phyloP scores from a whole-genome alignment of 2,888 invertebrate species.

The Cremastobaeus sp. region DNA sequence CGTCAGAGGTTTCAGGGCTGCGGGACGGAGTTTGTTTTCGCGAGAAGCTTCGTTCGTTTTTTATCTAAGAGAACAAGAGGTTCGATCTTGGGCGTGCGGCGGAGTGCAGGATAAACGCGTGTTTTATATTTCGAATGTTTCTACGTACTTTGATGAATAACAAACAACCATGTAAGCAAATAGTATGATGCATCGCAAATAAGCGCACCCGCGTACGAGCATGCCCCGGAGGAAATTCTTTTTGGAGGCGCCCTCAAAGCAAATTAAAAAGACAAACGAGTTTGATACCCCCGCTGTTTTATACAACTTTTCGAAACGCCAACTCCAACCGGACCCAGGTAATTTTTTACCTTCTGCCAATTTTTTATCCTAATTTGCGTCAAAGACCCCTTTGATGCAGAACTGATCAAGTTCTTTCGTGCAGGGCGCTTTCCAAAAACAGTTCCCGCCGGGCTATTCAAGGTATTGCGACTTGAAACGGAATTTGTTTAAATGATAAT shows the following conservation, averaged over 20 bases:
- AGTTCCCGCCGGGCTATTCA: no score
- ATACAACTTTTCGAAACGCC: no score
- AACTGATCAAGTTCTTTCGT: no score
- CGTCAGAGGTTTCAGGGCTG: slow-evolving; percentile 15
- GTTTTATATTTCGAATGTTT: slow-evolving; percentile 53
- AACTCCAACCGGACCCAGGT: no score
- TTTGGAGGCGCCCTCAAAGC: not conserved
- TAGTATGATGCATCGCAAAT: slow-evolving; percentile 3
- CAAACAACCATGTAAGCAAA: slow-evolving; percentile 14
- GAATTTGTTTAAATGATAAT: no score
- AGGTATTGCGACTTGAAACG: no score
- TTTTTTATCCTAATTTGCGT: no score
- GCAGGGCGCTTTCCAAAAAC: no score
- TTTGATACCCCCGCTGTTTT: no score
- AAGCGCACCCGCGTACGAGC: slow-evolving; percentile 27
- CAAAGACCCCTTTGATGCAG: no score
- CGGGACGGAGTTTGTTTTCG: slow-evolving; percentile 8
- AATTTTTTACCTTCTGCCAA: no score
- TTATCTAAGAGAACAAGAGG: slow-evolving; percentile 13
- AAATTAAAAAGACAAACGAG: not conserved
- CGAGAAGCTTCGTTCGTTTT: slow-evolving; percentile 12
- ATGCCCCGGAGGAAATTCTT: slow-evolving; percentile 14
- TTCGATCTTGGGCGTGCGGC: slow-evolving; percentile 36
- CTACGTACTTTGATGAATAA: slow-evolving; percentile 34
- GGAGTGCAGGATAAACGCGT: slow-evolving; percentile 13